phyloP scores from a whole-genome alignment of 1,140 invertebrate genomes.

The Phthorimaea operculella region DNA sequence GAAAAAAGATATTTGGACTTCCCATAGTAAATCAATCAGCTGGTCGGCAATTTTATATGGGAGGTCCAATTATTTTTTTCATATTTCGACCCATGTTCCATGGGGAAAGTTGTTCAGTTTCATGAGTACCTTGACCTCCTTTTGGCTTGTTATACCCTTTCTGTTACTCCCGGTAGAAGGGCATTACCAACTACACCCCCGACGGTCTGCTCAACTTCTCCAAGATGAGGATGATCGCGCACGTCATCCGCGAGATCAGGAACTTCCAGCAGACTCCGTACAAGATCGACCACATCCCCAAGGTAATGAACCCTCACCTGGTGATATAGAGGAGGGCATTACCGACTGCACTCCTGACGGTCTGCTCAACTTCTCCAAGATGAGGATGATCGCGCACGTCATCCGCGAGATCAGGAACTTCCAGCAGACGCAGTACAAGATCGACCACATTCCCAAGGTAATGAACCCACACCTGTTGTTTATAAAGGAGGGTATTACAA shows the following conservation, averaged over 20 bases:
- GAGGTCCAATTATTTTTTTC: no score
- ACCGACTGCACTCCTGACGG: background rate
- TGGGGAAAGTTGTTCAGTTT: no score
- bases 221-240: constrained; percentile 75
- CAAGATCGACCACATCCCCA: constrained; percentile 67
- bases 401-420: constrained; percentile 93
- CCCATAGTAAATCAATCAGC: no score
- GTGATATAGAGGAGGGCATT: background rate
- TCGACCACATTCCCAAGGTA: constrained; percentile 85
- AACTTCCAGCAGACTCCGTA: constrained; percentile 94
- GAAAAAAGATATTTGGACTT: no score
- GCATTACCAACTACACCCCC: constrained; percentile 54
- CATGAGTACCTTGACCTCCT: no score
- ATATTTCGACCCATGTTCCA: no score
- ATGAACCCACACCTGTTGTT: constrained; percentile 21
- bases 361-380: background rate
- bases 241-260: constrained; percentile 92
- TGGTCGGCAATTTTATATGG: no score
- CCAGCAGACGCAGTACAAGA: constrained; percentile 93
- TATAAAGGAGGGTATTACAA: constrained; percentile 76
- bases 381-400: constrained; percentile 86
- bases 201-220: background rate
- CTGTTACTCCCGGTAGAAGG: no score
- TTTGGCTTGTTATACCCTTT: no score
- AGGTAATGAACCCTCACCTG: no score